Conservation (phyloP, 1,140 invertebrate species). For the Pteromalus puparum region DNA sequence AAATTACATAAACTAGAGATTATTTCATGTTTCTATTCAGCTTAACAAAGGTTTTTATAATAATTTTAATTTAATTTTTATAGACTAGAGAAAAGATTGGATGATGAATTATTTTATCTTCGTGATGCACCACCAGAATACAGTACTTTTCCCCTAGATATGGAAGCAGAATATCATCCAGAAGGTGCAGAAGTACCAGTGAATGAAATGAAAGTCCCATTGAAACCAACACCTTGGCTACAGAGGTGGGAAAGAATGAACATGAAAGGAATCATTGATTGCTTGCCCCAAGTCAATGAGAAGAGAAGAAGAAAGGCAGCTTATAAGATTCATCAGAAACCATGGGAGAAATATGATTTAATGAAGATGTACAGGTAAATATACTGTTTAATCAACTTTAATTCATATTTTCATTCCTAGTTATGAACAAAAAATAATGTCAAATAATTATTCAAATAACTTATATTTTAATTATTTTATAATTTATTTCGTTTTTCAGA, state of each 20-base stretch:
- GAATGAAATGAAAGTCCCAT: constrained; percentile 87
- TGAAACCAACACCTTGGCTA: constrained; percentile 92
- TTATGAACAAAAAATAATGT: background rate
- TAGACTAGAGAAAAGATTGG: constrained; percentile 94
- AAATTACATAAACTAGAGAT: background rate
- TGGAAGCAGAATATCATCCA: constrained; percentile 88
- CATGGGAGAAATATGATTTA: constrained; percentile 94
- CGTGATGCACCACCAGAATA: constrained; percentile 95
- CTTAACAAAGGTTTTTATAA: constrained; percentile 6
- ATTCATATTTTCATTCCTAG: background rate
- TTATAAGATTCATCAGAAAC: constrained; percentile 76
- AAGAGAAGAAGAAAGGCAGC: constrained; percentile 78
- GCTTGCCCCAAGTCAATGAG: constrained; percentile 76
- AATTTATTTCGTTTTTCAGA: constrained; percentile 71
- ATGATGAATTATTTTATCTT: constrained; percentile 92
- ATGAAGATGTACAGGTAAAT: constrained; percentile 93
- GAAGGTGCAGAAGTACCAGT: constrained; percentile 89
- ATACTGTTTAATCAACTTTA: constrained; percentile 26
- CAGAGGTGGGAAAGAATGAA: constrained; percentile 89
- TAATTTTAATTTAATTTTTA: constrained; percentile 65
- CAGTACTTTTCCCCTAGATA: constrained; percentile 94
- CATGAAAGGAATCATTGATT: constrained; percentile 85
- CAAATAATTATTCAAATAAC: background rate
- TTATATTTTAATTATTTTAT: background rate
- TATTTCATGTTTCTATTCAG: background rate